These are phyloP conservation scores for Operophtera brumata DNA, from an alignment of 2,888 invertebrate species.

Conservation along the genomic window DNA sequence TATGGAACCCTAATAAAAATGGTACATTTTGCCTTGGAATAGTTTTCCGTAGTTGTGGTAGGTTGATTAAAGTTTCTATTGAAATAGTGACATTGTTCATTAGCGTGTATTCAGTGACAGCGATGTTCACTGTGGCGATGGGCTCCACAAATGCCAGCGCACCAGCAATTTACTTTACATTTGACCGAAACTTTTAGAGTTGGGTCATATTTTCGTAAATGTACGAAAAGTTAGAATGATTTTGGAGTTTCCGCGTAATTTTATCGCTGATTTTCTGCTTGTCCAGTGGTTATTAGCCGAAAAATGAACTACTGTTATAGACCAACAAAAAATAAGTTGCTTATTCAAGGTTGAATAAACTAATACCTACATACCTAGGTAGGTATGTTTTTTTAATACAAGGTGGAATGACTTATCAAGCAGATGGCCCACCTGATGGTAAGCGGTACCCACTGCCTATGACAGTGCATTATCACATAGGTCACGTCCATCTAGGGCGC, in stretches of 20 bases:
- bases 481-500: no score
- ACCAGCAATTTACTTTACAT: conserved; percentile 54
- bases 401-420: no score
- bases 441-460: no score
- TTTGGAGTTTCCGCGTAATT: not conserved
- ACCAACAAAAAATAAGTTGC: no score
- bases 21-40: not conserved
- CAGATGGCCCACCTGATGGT: no score
- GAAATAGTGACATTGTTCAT: conserved; percentile 63
- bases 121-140: conserved; percentile 35
- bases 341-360: no score
- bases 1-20: not conserved
- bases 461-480: no score
- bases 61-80: conserved; percentile 50
- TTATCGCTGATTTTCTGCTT: no score
- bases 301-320: no score
- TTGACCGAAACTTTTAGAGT: conserved; percentile 53
- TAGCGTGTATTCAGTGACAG: conserved; percentile 61
- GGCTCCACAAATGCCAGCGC: conserved; percentile 37
- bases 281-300: no score
- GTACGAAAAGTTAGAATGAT: not conserved
- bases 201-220: not conserved
- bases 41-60: not conserved
- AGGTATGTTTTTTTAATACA: no score
- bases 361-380: no score